Base-by-base conservation (phyloP, 2,113 vertebrate species). In the Albula goreensis region DNA sequence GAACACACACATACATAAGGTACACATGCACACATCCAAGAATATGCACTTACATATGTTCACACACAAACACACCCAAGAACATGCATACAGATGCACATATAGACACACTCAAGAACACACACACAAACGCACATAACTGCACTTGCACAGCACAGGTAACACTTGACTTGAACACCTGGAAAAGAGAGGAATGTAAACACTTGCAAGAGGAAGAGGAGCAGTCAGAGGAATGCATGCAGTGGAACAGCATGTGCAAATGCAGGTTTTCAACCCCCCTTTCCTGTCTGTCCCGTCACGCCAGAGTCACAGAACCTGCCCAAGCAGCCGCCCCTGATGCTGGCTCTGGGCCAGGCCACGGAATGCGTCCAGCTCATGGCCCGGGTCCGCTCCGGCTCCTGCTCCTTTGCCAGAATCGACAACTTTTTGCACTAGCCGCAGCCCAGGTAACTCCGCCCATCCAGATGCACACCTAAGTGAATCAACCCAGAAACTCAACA, bases 291-390 rank as follows among this genome's bases (percentile, higher is more conserved):
- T 88, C 88, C 90, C 87, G 82, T 90, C 22, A 5, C 84, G 88
- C 52, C 93, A 99, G 98, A 99, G 95, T 99, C 97, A 89, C 98
- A 99, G 95, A 98, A 99, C 94, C 96, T 99, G 95, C 98, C 98
- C 89, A 99, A 98, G 93, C 98, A 99, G 96, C 98, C 98, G 85
- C 97, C 98, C 0, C 94, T 99, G 94, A 98, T 99, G 98, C 95
- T 99, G 7, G 98, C 98, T 19, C 92, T 99, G 89, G 98, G 98
- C 90, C 98, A 99, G 94, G 98, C 98, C 92, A 98, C 98, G 0
- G 98, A 99, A 94, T 99, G 98, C 91, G 94, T 99, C 89, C 97
- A 98, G 92, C 97, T 99, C 81, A 99, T 99, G 98, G 98, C 98
- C 78, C 96, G 96, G 0, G 97, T 97, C 81, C 97, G 97, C 83